These are phyloP conservation scores for Leptobrachium leishanense DNA, from an alignment of 2,113 vertebrate species.

Conservation along the genomic window DNA sequence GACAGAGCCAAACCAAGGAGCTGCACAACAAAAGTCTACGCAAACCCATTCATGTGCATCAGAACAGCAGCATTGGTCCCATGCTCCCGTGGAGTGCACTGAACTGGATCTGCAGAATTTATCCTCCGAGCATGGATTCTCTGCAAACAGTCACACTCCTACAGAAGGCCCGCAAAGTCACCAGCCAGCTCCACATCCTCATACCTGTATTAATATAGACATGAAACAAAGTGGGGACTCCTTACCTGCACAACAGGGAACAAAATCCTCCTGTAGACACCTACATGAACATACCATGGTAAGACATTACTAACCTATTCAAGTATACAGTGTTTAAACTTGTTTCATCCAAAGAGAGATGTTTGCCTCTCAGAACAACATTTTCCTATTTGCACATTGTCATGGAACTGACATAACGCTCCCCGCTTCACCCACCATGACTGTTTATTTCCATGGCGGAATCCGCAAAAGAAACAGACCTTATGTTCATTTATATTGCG, in stretches of 20 bases:
- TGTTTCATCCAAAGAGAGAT: too few species aligned
- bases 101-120: conserved; percentile 74
- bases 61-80: conserved; percentile 62
- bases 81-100: conserved; percentile 74
- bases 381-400: too few species aligned
- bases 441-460: too few species aligned
- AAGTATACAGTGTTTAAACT: too few species aligned
- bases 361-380: too few species aligned
- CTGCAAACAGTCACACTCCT: rapidly evolving
- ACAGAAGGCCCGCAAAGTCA: not conserved
- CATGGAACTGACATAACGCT: too few species aligned
- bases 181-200: not conserved
- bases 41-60: conserved; percentile 65
- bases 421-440: too few species aligned
- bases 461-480: too few species aligned
- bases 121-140: conserved; percentile 51
- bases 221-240: not conserved
- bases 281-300: not conserved
- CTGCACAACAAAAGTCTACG: not conserved
- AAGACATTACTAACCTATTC: not conserved
- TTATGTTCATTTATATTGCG: too few species aligned
- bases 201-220: not conserved
- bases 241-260: not conserved
- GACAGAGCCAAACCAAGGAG: conserved; percentile 21
- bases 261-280: not conserved